Conservation (phyloP, 2,113 vertebrate genomes). For the Grammomys dolichurus region DNA sequence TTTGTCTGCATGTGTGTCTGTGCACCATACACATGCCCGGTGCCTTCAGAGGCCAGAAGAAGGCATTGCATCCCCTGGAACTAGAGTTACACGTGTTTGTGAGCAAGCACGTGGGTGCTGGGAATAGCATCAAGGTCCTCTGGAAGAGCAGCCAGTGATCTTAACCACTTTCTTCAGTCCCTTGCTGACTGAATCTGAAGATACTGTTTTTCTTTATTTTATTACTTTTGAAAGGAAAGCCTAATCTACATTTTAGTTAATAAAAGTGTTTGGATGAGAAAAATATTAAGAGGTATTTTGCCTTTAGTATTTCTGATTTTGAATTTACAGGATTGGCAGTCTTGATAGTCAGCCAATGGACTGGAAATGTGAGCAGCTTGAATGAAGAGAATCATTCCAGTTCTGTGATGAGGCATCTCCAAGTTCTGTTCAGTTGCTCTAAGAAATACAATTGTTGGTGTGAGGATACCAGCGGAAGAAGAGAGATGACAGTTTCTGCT, state of each 20-base stretch:
- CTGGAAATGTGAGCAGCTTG: neutral
- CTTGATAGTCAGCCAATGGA: neutral
- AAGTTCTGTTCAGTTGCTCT: neutral
- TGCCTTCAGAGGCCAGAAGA: neutral
- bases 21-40: neutral
- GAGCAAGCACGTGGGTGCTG: neutral
- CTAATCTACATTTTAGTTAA: slow-evolving; percentile 7
- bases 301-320: slow-evolving; percentile 26
- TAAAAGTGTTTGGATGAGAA: neutral
- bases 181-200: neutral
- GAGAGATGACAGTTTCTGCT: neutral
- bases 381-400: neutral
- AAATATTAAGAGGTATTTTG: neutral
- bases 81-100: neutral
- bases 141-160: neutral
- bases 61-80: neutral
- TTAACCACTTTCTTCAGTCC: neutral
- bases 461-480: neutral
- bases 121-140: neutral
- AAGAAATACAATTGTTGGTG: neutral
- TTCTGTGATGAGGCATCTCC: neutral
- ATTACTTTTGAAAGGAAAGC: neutral
- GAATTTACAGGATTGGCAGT: neutral
- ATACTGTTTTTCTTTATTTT: neutral
- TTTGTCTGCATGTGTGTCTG: neutral